These are phyloP conservation scores for Onthophagus taurus DNA, from an alignment of 1,140 invertebrate genomes.

Conservation along the genomic window DNA sequence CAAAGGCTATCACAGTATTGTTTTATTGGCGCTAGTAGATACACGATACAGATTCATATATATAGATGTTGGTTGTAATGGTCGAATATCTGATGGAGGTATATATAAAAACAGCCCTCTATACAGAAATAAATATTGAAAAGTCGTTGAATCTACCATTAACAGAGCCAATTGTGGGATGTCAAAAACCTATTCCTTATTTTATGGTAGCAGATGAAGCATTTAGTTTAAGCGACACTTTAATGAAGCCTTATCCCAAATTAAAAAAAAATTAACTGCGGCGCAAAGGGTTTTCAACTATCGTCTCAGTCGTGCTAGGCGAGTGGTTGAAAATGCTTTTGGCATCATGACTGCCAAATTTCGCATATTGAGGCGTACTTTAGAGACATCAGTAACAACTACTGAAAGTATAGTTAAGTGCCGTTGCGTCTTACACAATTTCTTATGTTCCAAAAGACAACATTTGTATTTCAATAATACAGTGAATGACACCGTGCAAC, in stretches of 20 bases:
- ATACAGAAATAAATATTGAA: neutral
- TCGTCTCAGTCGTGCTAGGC: slow-evolving; percentile 31
- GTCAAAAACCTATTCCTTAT: neutral
- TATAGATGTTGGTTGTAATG: slow-evolving; percentile 38
- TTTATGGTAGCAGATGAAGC: slow-evolving; percentile 12
- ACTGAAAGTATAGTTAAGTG: too few relatives aligned
- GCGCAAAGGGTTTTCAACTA: slow-evolving; percentile 39
- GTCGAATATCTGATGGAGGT: slow-evolving; percentile 33
- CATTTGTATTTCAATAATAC: too few relatives aligned
- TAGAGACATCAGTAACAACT: too few relatives aligned
- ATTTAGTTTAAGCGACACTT: neutral
- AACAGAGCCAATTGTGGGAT: neutral
- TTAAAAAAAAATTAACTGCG: slow-evolving; percentile 17
- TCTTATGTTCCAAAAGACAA: too few relatives aligned
- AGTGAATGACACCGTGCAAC: too few relatives aligned
- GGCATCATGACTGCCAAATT: slow-evolving; percentile 30
- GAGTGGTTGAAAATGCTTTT: slow-evolving; percentile 37
- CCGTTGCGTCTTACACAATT: too few relatives aligned
- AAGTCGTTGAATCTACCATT: slow-evolving; percentile 8
- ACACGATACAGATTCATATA: slow-evolving; percentile 36
- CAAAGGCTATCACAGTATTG: slow-evolving; percentile 35
- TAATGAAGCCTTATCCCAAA: slow-evolving; percentile 14
- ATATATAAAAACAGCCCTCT: neutral
- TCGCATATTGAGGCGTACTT: slow-evolving; percentile 7
- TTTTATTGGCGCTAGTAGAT: slow-evolving; percentile 38